phyloP scores from a whole-genome alignment of 2,113 vertebrate genomes.

The Anolis carolinensis region DNA sequence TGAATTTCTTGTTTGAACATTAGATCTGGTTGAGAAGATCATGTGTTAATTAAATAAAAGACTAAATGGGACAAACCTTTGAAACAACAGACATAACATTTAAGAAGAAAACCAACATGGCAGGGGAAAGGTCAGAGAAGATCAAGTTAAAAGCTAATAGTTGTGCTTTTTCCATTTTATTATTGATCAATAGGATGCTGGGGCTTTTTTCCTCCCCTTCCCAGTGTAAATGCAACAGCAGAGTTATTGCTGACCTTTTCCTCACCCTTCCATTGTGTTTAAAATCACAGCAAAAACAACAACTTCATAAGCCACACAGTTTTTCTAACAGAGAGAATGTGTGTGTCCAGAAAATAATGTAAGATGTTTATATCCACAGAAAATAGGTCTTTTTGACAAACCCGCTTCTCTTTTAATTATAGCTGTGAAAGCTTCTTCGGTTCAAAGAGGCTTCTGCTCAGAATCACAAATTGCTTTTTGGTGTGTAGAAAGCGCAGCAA shows the following conservation, averaged over 20 bases:
- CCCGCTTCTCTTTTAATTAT: constrained; percentile 40
- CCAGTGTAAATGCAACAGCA: constrained; percentile 74
- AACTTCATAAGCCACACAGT: constrained; percentile 77
- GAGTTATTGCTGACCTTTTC: constrained; percentile 84
- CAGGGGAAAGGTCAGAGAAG: constrained; percentile 80
- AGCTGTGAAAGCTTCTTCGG: constrained; percentile 5
- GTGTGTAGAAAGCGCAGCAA: constrained; percentile 41
- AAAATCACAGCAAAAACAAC: constrained; percentile 78
- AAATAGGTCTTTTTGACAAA: constrained; percentile 46
- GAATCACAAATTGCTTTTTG: constrained; percentile 16
- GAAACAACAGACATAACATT: constrained; percentile 78
- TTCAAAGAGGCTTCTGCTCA: constrained; percentile 9
- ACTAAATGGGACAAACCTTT: constrained; percentile 80
- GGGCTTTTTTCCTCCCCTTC: constrained; percentile 61
- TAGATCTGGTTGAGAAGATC: constrained; percentile 69
- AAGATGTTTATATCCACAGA: constrained; percentile 52
- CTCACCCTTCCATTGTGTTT: constrained; percentile 77
- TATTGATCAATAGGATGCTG: constrained; percentile 81
- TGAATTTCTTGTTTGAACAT: constrained; percentile 71
- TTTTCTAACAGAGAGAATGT: constrained; percentile 64
- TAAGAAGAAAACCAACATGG: constrained; percentile 76
- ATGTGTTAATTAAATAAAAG: constrained; percentile 76
- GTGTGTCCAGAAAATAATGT: constrained; percentile 57
- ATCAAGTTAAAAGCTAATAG: constrained; percentile 78
- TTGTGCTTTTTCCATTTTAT: constrained; percentile 80